Base-by-base conservation (phyloP, 1,140 invertebrate species). In the Leptinotarsa texana region DNA sequence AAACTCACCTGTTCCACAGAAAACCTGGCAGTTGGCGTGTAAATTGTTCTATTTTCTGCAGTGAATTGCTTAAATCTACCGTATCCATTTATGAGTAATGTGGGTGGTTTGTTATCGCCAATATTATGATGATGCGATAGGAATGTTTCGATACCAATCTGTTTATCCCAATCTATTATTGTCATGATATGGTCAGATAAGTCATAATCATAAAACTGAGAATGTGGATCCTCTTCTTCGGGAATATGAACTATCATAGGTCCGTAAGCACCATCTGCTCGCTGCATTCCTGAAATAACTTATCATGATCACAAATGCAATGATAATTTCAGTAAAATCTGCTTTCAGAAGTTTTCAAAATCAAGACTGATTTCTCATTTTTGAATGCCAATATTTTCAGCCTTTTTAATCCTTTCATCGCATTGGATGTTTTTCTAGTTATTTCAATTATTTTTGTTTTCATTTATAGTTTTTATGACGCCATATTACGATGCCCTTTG, bases 251-350 rank as follows among this genome's bases (percentile, higher is more conserved):
- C 89, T 22, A 96, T 90, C 18, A 96, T 85, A 0, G 92, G 86
- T 0, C 95, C 95, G 74, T 93, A 94, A 1, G 92, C 88, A 0
- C 95, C 95, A 80, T 96, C 95, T 8, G 92, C 91, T 24, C 94
- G 84, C 85, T 96, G 95, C 84, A 94, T 90, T 17, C 94, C 94
- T 85, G 13, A 42, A 42, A 42, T 42, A 42, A 42, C 5, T 42
- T 11, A 42, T 42, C 33, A 42, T 42, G 2, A 11, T 42, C 8
- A 42, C 33, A 0, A 42, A 11, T 42, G 8, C 11, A 42, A 5
- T 42, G 3, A 8, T 42, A 42, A 42, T 42, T 42, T 42, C 8
- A 11, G 33, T 42, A 42, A 42, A 42, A 42, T 42, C 6, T 42
- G 33, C 33, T 42, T 11, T 42, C 5, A 33, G 4, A 33, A 33